These are phyloP conservation scores for Salvelinus fontinalis DNA, from an alignment of 2,113 vertebrate species.

Conservation along the genomic window DNA sequence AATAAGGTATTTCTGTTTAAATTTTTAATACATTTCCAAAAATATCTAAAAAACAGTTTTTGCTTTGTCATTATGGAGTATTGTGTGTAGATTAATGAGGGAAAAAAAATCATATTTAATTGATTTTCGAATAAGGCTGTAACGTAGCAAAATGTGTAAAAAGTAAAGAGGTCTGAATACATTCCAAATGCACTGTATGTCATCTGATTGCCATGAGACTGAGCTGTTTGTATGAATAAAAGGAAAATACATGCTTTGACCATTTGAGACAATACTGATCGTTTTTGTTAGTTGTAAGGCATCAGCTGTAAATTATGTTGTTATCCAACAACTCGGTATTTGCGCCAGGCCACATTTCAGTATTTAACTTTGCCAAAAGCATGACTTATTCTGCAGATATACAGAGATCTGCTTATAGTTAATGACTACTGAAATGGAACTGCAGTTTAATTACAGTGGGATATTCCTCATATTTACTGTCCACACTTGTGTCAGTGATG, in stretches of 20 bases:
- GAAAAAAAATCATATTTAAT: too few species aligned
- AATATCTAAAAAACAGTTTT: too few species aligned
- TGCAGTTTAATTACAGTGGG: constrained; percentile 75
- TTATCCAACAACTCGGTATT: constrained; percentile 54
- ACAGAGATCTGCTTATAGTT: constrained; percentile 79
- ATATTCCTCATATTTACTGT: constrained; percentile 85
- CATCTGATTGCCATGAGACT: too few species aligned
- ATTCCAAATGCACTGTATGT: too few species aligned
- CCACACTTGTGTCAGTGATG: constrained; percentile 67
- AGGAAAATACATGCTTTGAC: neutral
- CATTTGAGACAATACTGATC: neutral
- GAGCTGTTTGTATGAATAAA: neutral
- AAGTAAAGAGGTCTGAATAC: too few species aligned
- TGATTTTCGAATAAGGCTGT: too few species aligned
- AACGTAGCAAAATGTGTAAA: too few species aligned
- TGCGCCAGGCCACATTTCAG: constrained; percentile 62
- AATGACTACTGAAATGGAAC: constrained; percentile 81
- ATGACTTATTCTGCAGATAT: constrained; percentile 74
- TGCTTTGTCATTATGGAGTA: too few species aligned
- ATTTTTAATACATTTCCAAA: too few species aligned
- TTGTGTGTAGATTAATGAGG: too few species aligned
- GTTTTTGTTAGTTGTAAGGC: neutral
- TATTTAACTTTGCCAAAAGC: constrained; percentile 76
- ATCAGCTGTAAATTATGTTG: constrained; percentile 18
- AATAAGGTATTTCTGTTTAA: too few species aligned